These are phyloP conservation scores for Zeugodacus cucurbitae DNA, from an alignment of 1,140 invertebrate genomes.

Conservation along the genomic window DNA sequence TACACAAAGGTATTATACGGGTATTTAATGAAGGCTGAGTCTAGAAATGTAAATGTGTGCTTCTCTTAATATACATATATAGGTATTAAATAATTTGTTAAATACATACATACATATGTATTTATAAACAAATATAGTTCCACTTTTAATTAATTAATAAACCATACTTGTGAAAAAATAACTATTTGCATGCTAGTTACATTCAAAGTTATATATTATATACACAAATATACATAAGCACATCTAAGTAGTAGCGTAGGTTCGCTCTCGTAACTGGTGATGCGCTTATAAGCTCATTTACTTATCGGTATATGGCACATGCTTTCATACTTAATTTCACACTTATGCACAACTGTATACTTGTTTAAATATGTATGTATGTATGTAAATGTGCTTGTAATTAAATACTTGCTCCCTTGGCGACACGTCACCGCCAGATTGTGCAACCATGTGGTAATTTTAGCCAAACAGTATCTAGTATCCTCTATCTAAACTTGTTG, in stretches of 20 bases:
- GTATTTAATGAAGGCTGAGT: too few relatives aligned
- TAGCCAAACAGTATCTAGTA: not conserved
- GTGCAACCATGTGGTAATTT: constrained; percentile 26
- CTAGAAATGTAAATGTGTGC: too few relatives aligned
- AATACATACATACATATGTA: not conserved
- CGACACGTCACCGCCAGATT: not conserved
- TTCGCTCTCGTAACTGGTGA: not conserved
- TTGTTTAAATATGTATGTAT: not conserved
- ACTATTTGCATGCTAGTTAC: not conserved
- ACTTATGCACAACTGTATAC: not conserved
- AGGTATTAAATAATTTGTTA: too few relatives aligned
- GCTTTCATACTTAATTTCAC: not conserved
- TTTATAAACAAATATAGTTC: not conserved
- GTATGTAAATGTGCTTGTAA: not conserved
- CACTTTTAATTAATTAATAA: not conserved
- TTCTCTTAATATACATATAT: too few relatives aligned
- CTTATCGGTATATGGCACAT: not conserved
- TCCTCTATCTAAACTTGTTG: not conserved
- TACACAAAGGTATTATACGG: not conserved
- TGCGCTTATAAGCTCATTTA: constrained; percentile 1
- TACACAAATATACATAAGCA: too few relatives aligned
- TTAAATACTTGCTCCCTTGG: not conserved
- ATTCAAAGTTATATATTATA: not conserved
- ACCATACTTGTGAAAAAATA: not conserved
- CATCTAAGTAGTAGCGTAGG: not conserved